Percentiles rank a stretch among this genome's conserved stretches.
Conservation (phyloP, 2,888 invertebrate genomes). For the Tinea semifulvella region DNA sequence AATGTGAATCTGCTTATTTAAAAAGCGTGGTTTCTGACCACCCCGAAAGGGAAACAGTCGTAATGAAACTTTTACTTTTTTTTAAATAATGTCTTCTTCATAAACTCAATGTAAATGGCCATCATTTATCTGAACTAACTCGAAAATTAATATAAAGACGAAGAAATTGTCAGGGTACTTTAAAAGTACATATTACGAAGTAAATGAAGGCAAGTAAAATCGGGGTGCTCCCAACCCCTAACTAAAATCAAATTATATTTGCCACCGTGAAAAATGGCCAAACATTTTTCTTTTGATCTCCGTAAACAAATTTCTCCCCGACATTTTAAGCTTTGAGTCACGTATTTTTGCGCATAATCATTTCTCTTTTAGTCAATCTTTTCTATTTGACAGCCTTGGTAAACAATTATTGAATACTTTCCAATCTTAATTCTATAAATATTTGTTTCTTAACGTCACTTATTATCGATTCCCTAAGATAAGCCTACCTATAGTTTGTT, state of each 20-base stretch:
- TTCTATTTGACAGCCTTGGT: constrained; percentile 3
- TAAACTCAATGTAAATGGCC: too few species aligned
- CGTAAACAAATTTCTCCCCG: constrained; percentile 37
- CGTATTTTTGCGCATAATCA: constrained; percentile 10
- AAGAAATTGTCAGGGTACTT: too few species aligned
- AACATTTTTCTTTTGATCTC: constrained; percentile 49
- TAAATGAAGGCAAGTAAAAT: constrained; percentile 27
- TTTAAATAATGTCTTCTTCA: too few species aligned
- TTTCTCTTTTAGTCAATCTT: constrained; percentile 6
- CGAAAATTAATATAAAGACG: too few species aligned
- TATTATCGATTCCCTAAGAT: too few species aligned
- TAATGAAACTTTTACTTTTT: too few species aligned
- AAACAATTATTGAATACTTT: constrained; percentile 9
- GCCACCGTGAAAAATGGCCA: constrained; percentile 49
- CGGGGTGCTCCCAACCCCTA: constrained; percentile 31
- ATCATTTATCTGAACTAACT: too few species aligned
- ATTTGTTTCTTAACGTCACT: constrained; percentile 2
- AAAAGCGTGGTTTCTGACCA: too few species aligned
- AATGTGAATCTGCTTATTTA: too few species aligned
- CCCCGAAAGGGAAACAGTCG: too few species aligned
- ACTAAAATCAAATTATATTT: constrained; percentile 55
- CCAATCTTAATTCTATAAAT: constrained; percentile 5
- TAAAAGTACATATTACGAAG: too few species aligned
- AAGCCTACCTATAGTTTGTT: too few species aligned
- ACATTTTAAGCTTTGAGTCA: constrained; percentile 29